These are phyloP conservation scores for Sialia sialis DNA, from an alignment of 2,113 vertebrate species.

Conservation along the genomic window DNA sequence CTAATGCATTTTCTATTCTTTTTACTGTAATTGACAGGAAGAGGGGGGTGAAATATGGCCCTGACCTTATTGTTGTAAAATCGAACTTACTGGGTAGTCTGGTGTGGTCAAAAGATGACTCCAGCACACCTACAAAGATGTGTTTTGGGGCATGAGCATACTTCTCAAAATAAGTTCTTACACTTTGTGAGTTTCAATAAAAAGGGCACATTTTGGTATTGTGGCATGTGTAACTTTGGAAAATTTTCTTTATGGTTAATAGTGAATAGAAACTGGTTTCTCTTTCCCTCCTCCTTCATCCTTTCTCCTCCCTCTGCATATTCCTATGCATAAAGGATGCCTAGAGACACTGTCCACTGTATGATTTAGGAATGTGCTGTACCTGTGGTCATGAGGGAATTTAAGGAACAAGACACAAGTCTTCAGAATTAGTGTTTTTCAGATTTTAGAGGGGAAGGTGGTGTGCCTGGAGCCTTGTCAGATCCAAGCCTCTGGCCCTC, in stretches of 20 bases:
- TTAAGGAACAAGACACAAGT: neutral
- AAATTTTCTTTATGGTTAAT: neutral
- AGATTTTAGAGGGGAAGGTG: neutral
- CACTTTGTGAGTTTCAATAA: neutral
- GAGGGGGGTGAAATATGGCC: neutral
- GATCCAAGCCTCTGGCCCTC: neutral
- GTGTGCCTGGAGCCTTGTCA: neutral
- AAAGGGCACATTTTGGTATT: neutral
- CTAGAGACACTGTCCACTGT: neutral
- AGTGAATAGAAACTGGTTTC: neutral
- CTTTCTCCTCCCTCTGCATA: neutral
- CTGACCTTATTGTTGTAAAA: neutral
- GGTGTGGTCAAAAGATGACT: rapidly evolving
- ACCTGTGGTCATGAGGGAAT: neutral
- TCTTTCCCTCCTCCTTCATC: neutral
- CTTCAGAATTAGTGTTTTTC: neutral
- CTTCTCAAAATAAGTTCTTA: neutral
- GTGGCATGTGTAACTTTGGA: neutral
- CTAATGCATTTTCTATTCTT: neutral
- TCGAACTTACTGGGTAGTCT: neutral
- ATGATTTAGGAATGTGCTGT: rapidly evolving
- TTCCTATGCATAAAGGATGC: neutral
- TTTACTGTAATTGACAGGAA: neutral
- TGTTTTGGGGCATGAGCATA: neutral
- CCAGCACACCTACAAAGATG: too few species aligned